A percentile compares a stretch with the other conserved stretches of the same genome.
Evolutionary conservation across 2,888 invertebrate genomes (phyloP).

Genomic region (Eretmocerus hayati): DNA sequence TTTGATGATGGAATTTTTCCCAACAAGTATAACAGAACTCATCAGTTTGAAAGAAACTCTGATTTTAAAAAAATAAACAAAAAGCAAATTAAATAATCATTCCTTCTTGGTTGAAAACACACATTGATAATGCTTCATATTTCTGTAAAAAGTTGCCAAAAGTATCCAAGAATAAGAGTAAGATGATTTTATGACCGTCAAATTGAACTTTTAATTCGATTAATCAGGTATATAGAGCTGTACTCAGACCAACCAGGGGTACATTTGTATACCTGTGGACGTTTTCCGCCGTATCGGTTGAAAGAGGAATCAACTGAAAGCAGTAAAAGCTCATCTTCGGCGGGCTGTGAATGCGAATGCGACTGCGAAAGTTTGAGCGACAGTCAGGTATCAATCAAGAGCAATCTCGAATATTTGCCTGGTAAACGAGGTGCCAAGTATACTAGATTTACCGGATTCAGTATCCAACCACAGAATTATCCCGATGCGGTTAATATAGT

Average conservation of each 20-base stretch:
- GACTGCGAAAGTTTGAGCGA: slow-evolving; percentile 5
- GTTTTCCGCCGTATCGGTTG: slow-evolving; percentile 23
- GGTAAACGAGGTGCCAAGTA: slow-evolving; percentile 69
- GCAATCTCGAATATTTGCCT: slow-evolving; percentile 37
- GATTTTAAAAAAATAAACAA: no score
- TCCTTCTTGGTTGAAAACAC: no score
- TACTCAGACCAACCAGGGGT: slow-evolving; percentile 83
- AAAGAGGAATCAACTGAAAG: neutral
- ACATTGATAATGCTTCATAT: no score
- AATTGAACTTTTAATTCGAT: no score
- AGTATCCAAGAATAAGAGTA: no score
- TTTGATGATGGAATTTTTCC: no score
- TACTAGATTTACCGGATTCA: slow-evolving; percentile 70
- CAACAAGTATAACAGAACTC: no score
- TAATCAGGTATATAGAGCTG: slow-evolving; percentile 65
- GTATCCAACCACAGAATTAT: slow-evolving; percentile 84
- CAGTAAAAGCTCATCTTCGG: neutral
- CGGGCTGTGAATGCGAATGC: slow-evolving; percentile 5
- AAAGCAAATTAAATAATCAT: no score
- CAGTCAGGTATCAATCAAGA: neutral
- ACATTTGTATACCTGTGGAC: slow-evolving; percentile 70
- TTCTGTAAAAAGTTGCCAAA: no score
- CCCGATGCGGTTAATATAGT: slow-evolving; percentile 83
- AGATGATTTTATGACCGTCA: no score
- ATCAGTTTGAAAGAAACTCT: no score